Evolutionary conservation across 2,888 invertebrate genomes (phyloP).

Genomic region (Nasonovia ribisnigri): DNA sequence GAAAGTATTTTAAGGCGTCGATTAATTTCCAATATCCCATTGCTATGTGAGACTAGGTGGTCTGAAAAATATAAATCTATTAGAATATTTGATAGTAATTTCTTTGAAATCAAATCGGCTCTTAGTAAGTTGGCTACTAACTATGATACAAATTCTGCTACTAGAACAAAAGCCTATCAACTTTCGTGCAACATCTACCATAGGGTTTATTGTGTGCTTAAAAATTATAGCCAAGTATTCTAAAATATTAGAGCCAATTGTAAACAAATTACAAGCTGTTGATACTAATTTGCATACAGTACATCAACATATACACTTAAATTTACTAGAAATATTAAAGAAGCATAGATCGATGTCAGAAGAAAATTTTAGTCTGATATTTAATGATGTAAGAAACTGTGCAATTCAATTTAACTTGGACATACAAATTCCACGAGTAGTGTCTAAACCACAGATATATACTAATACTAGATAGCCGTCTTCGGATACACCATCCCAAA

Average conservation of each 20-base stretch:
- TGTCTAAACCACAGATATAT: too few relatives aligned
- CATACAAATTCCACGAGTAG: neutral
- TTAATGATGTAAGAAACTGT: conserved; percentile 3
- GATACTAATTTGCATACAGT: conserved; percentile 35
- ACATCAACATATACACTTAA: conserved; percentile 18
- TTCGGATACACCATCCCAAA: too few relatives aligned
- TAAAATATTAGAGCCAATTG: conserved; percentile 50
- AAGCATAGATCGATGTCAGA: neutral
- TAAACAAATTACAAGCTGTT: conserved; percentile 48
- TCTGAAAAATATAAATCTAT: conserved; percentile 44
- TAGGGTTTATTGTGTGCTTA: conserved; percentile 27
- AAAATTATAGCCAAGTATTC: conserved; percentile 37
- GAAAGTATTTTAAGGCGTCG: conserved; percentile 61
- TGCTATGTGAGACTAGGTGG: conserved; percentile 47
- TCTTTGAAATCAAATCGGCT: conserved; percentile 3
- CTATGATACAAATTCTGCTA: conserved; percentile 1
- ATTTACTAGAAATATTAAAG: conserved; percentile 20
- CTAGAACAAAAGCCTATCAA: conserved; percentile 7
- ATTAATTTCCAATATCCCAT: conserved; percentile 38
- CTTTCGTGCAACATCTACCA: conserved; percentile 20
- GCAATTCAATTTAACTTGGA: conserved; percentile 4
- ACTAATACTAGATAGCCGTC: too few relatives aligned
- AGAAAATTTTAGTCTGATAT: conserved; percentile 1
- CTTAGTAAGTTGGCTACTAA: neutral
- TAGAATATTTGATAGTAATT: conserved; percentile 37